Base-by-base conservation (phyloP, 2,113 vertebrate species). In the Gallinago undulata region DNA sequence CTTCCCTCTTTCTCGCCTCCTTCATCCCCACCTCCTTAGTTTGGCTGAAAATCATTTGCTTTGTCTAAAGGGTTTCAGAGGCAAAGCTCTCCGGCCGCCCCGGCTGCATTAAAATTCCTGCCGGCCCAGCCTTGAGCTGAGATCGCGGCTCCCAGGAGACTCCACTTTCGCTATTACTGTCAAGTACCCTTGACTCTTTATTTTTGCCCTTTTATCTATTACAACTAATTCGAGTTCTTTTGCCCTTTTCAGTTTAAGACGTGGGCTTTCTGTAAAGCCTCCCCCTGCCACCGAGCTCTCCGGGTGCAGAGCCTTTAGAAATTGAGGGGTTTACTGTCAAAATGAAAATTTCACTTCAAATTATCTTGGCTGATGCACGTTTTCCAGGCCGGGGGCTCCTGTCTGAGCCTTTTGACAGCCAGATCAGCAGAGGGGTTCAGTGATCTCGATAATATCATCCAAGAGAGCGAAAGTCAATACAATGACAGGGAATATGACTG, bases 121-220 rank as follows among this genome's bases (percentile, higher is more conserved):
- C 98, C 97, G 92, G 97, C 97, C 97, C 97, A 90, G 98, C 97
- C 97, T 95, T 94, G 88, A 95, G 96, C 95, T 97, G 98, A 90
- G 97, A 93, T 96, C 94, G 97, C 93, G 59, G 96, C 98, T 99
- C 99, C 99, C 99, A 87, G 19, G 99, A 98, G 99, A 99, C 98
- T 97, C 98, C 98, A 99, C 98, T 99, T 99, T 98, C 97, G 98
- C 99, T 98, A 99, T 99, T 99, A 99, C 99, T 99, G 99, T 99
- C 99, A 99, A 99, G 98, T 99, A 98, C 98, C 99, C 98, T 99
- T 98, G 99, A 99, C 99, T 99, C 98, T 98, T 99, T 99, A 98
- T 98, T 99, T 99, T 99, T 99, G 99, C 99, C 99, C 99, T 99
- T 99, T 99, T 99, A 99, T 99, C 99, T 99, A 98, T 99, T 99